Conservation (phyloP, 2,113 vertebrate species). For the Microcebus murinus region DNA sequence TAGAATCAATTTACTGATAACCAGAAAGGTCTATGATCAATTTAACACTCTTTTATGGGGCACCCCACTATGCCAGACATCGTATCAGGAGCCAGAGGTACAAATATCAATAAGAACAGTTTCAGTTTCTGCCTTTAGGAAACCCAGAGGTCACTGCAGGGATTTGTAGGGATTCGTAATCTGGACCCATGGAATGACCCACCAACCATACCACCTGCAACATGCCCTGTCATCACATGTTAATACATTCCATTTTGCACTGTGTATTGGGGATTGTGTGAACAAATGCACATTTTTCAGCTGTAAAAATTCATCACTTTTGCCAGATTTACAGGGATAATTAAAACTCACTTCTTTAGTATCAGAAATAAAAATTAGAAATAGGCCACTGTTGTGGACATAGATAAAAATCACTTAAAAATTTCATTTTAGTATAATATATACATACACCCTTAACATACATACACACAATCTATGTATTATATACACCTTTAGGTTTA, state of each 20-base stretch:
- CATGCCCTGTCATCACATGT: not conserved
- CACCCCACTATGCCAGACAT: too few species aligned
- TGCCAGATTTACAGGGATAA: not conserved
- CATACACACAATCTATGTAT: not conserved
- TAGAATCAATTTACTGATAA: not conserved
- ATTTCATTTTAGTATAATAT: not conserved
- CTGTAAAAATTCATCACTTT: not conserved
- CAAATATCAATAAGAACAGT: not conserved
- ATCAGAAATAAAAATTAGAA: not conserved
- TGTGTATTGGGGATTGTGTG: too few species aligned
- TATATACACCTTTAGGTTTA: not conserved
- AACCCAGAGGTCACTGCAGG: not conserved
- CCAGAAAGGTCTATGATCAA: not conserved
- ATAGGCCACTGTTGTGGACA: not conserved
- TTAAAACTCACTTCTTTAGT: not conserved
- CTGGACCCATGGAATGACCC: fast-evolving
- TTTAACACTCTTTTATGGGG: not conserved
- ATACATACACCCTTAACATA: not conserved
- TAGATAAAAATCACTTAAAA: not conserved
- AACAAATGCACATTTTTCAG: not conserved
- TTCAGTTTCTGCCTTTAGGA: not conserved
- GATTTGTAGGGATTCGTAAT: too few species aligned
- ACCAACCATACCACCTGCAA: fast-evolving
- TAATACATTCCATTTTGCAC: not conserved
- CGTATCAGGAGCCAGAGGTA: not conserved